Base-by-base conservation (phyloP, 2,888 invertebrate species). In the Ganaspis brasiliensis region DNA sequence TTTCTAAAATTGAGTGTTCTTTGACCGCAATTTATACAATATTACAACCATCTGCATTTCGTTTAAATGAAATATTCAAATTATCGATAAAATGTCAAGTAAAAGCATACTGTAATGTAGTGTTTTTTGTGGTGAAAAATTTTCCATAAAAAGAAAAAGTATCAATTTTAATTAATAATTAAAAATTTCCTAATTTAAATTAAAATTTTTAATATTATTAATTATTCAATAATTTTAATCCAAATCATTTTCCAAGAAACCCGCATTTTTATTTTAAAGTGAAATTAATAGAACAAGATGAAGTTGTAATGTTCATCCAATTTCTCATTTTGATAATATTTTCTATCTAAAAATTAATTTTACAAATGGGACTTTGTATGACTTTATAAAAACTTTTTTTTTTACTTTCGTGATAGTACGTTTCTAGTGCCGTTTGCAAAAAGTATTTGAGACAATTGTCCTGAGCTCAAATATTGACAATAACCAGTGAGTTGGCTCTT, bases 401-500 rank as follows among this genome's bases (percentile, higher is more conserved):
- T 31, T 2, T 6, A 31, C 4, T 45, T 45, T 45, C n/a, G n/a
- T n/a, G n/a, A 45, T 45, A 14, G 14, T 14, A 14, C n/a, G 45
- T 14, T 14, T 45, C 14, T 45, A 3, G n/a, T 14, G 45, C n/a
- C 14, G 45, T 14, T 45, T 45, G 45, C 1, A 45, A 45, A 45
- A 45, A 14, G 45, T 45, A n/a, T 45, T 14, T n/a, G 12, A 45
- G 14, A 45, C 12, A 45, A 45, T 45, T 45, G 45, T 10, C 14
- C 21, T 37, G 16, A 40, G 19, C 14, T 40, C 6, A 37, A 40
- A 21, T 40, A 40, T 40, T 40, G 16, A 63, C 5, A 14, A 63
- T 14, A 40, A 40, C 37, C 6, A 14, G 19, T 16, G 19, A 19
- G 35, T 61, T 31, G 78, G 74, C 74, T 73, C 78, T 75, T 72